Evolutionary conservation across 2,888 invertebrate species (phyloP).

Genomic region (Azorinus chamasolen): DNA sequence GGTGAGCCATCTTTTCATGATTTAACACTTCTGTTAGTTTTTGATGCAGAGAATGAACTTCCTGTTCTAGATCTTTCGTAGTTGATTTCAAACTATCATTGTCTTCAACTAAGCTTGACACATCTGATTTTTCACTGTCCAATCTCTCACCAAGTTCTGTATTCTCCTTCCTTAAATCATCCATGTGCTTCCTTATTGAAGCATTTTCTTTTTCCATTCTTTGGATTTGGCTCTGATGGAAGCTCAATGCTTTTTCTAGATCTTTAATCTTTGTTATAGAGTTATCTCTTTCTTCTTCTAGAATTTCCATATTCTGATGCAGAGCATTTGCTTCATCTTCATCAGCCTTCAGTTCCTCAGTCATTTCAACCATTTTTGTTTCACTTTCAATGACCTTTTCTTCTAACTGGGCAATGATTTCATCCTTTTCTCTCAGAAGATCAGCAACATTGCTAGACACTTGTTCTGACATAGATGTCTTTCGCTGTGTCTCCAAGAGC

Average conservation of each 20-base stretch:
- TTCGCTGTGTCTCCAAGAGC: conserved; percentile 93
- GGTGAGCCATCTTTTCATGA: conserved; percentile 40
- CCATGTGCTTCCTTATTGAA: conserved; percentile 74
- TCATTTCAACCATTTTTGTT: conserved; percentile 79
- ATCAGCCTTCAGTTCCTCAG: conserved; percentile 81
- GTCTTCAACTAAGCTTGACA: conserved; percentile 63
- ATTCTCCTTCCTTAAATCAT: conserved; percentile 76
- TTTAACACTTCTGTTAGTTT: conserved; percentile 58
- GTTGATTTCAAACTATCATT: conserved; percentile 70
- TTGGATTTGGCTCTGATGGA: conserved; percentile 70
- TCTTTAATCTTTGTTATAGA: conserved; percentile 73
- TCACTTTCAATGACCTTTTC: conserved; percentile 89
- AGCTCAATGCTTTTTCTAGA: conserved; percentile 70
- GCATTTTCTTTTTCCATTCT: conserved; percentile 76
- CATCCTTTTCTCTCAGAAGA: conserved; percentile 95
- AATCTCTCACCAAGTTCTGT: conserved; percentile 72
- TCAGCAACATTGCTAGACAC: conserved; percentile 80
- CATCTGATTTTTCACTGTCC: conserved; percentile 62
- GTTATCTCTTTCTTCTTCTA: conserved; percentile 75
- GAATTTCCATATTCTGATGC: conserved; percentile 68
- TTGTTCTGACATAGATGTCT: conserved; percentile 86
- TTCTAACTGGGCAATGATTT: conserved; percentile 94
- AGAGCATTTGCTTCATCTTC: conserved; percentile 75
- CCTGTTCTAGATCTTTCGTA: conserved; percentile 71
- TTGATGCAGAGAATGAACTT: conserved; percentile 71